Base-by-base conservation (phyloP, 2,888 invertebrate genomes). In the Tuberolachnus salignus region DNA sequence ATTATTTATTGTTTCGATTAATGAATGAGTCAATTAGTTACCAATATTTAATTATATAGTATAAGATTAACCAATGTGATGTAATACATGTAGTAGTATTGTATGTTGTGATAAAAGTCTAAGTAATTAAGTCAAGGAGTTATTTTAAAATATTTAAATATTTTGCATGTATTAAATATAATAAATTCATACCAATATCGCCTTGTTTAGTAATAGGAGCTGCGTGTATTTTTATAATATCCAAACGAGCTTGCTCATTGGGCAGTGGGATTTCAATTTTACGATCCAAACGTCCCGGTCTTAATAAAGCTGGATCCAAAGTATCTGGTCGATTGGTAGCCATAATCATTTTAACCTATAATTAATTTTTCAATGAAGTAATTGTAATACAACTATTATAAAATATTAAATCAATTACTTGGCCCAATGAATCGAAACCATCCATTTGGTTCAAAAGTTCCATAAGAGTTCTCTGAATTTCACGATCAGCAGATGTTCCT, bases 381-480 rank as follows among this genome's bases (percentile, higher is more conserved):
- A 51, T 8, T 51, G 6, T 14, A 46, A n/a, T n/a, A 46, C 42
- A 64, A 34, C 34, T 34, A 34, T 4, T 4, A 34, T 34, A 34
- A 6, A 26, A 19, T 44, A 26, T 44, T 67, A 34, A 64, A 66
- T 53, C n/a, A 80, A 55, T 82, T 83, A 87, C 87, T 85, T 93
- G 94, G 0, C 97, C 97, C 67, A 98, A 87, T 0, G 98, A 96
- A 87, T 99, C 99, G 86, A 99, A 99, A n/a, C 99, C 99, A 86
- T 99, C 99, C 98, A 99, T 98, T 87, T 97, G 94, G 88, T 99
- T 99, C 14, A 99, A 88, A 57, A 99, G 88, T 85, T 99, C 99
- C 99, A 99, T 99, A 2, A 99, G 88, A 0, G 99, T 99, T 82
- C 99, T 90, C 86, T 99, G 99, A 85, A 99, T 99, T 88, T 99